Base-by-base conservation (phyloP, 2,888 invertebrate genomes). In the Nipponacmea schrenckii region DNA sequence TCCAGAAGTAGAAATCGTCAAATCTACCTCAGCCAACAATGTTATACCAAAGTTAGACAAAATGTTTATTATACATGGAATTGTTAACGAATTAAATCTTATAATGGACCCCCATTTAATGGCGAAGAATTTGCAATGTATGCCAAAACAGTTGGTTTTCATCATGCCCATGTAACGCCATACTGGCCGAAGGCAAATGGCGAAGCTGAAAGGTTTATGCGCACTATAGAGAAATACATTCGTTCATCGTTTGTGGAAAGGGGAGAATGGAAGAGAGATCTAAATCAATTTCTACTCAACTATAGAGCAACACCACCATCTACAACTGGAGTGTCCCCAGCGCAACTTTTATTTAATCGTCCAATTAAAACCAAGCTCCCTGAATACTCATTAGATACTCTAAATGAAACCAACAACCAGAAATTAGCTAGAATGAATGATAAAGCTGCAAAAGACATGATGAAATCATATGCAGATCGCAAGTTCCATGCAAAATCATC, bases 171-270 rank as follows among this genome's bases (percentile, higher is more conserved):
- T 27, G 75, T 77, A 5, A 77, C 75, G 20, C 76, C 78, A 8
- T 27, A 76, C 26, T 75, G 76, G 74, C 77, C 80, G n/a, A 64
- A 75, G 64, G 76, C 77, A n/a, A 81, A 78, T 70, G 77, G 76
- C 3, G 67, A 64, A 67, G 76, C 63, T 8, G 80, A 79, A 67
- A 27, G 79, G 12, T 80, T 80, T 50, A 80, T 79, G 77, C 17
- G 48, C 48, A 48, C 48, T 8, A 15, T 48, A 17, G 48, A 48
- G 5, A 48, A 48, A n/a, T 48, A 15, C 0, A 48, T 48, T 12
- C 48, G 48, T 48, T 48, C 48, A 48, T 48, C 48, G 15, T 48
- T 48, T n/a, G n/a, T n/a, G n/a, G n/a, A n/a, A n/a, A n/a, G n/a
- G n/a, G n/a, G n/a, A n/a, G n/a, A n/a, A n/a, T n/a, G n/a, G n/a